A percentile compares a stretch with the other conserved stretches of the same genome.
Conservation (phyloP, 1,140 invertebrate species). For the Cyclina sinensis region DNA sequence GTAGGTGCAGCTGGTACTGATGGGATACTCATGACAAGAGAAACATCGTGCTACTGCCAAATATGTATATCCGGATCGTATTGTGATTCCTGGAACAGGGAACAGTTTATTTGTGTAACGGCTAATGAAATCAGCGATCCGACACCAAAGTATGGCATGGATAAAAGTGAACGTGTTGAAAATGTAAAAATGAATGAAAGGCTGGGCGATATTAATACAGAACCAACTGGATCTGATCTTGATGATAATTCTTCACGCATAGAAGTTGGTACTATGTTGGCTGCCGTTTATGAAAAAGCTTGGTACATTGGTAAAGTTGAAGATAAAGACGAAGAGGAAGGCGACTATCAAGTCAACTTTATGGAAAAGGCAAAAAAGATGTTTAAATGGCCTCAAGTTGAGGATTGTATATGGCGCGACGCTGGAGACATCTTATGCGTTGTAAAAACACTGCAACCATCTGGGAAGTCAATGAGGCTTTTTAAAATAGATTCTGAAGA, state of each 20-base stretch:
- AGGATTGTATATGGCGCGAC: slow-evolving; percentile 56
- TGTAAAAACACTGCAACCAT: too few species aligned
- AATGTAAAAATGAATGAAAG: not conserved
- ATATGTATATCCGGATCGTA: not conserved
- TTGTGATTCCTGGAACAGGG: slow-evolving; percentile 35
- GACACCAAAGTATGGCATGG: not conserved
- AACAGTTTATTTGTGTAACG: too few species aligned
- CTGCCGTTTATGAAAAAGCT: not conserved
- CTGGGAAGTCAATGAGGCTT: too few species aligned
- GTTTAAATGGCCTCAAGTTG: slow-evolving; percentile 40
- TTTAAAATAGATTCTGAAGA: too few species aligned
- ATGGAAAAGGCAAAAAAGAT: slow-evolving; percentile 46
- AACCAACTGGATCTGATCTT: not conserved
- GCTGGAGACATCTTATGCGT: too few species aligned
- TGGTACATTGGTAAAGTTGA: slow-evolving; percentile 57
- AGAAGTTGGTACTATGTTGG: slow-evolving; percentile 41
- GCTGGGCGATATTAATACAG: not conserved
- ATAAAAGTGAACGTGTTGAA: not conserved
- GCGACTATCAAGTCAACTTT: slow-evolving; percentile 16
- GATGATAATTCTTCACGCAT: not conserved
- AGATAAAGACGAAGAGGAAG: slow-evolving; percentile 31
- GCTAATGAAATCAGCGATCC: not conserved
- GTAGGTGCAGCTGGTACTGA: too few species aligned
- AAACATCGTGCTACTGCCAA: slow-evolving; percentile 54
- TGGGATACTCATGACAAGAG: too few species aligned